Conservation (phyloP, 1,140 invertebrate species). For the Asobara japonica region DNA sequence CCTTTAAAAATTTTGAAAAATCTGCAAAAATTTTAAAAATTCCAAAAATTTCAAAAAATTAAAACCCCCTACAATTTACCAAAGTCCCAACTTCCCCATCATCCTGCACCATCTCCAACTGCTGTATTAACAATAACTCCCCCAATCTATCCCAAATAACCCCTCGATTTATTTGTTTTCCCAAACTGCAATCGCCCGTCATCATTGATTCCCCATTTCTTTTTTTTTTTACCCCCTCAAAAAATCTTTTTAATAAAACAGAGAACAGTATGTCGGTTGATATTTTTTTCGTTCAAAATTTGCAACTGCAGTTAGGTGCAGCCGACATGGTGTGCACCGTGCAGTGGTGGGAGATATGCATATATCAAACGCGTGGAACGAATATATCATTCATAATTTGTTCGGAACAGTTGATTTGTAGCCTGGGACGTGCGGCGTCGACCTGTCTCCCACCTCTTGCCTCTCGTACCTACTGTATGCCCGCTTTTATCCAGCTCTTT, state of each 20-base stretch:
- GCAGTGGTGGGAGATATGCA: slow-evolving; percentile 49
- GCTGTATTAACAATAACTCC: too few species aligned
- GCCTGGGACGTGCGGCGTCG: slow-evolving; percentile 60
- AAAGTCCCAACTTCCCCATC: too few species aligned
- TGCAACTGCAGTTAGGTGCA: slow-evolving; percentile 42
- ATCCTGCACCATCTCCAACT: too few species aligned
- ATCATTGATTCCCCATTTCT: not conserved
- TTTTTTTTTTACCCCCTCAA: not conserved
- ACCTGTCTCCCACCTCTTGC: slow-evolving; percentile 44
- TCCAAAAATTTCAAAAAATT: too few species aligned
- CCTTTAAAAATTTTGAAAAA: too few species aligned
- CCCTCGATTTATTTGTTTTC: not conserved
- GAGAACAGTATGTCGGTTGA: not conserved
- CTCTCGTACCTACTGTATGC: slow-evolving; percentile 19
- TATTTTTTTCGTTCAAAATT: slow-evolving; percentile 35
- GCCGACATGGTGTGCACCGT: slow-evolving; percentile 24
- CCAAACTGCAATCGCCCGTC: not conserved
- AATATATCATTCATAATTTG: slow-evolving; percentile 68
- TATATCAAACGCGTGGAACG: slow-evolving; percentile 63
- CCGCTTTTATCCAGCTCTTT: slow-evolving; percentile 16
- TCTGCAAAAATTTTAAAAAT: too few species aligned
- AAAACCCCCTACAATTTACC: too few species aligned
- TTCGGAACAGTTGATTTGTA: slow-evolving; percentile 66
- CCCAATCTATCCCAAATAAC: too few species aligned
- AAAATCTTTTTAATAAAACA: slow-evolving; percentile 12